Base-by-base conservation (phyloP, 2,888 invertebrate genomes). In the Octonoba sinensis region DNA sequence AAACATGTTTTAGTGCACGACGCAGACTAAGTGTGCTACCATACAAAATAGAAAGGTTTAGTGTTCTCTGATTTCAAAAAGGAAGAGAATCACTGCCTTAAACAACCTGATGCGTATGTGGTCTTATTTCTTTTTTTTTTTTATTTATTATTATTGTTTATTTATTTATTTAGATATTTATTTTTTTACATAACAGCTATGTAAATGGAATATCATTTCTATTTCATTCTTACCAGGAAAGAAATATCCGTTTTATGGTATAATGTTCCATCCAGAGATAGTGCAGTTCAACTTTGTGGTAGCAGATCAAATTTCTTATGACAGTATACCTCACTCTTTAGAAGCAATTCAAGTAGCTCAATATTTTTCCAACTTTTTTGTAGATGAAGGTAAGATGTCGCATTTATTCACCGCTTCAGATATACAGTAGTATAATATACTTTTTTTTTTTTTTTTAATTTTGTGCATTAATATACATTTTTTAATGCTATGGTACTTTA, bases 251-350 rank as follows among this genome's bases (percentile, higher is more conserved):
- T 93, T 96, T 87, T 97, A 93, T 88, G 96, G 93, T 0, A 90
- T 93, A 0, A 96, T 96, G 88, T 97, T 95, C 89, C 97, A 97
- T 87, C 96, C 97, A 0, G 97, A 97, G 88, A 96, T 96, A 87
- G 93, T 92, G 86, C 89, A 92, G 0, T 97, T 93, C 87, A 95
- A 96, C 88, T 95, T 93, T 93, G 91, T 90, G 71, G 24, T 70
- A 6, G 70, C 75, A 3, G 47, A 64, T 16, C 27, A 2, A 2
- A 27, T 27, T 27, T 62, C 76, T 18, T 74, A 82, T 6, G 70
- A 84, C 1, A 84, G 87, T 27, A 92, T 94, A 82, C 91, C 93
- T 0, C 96, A 96, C 86, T 90, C 91, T 0, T 71, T 86, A 0
- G 89, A 91, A n/a, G 93, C 95, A 0, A 89, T 93, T 0, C 89